phyloP scores from a whole-genome alignment of 2,888 invertebrate genomes.

The Eugnorisma glareosa region DNA sequence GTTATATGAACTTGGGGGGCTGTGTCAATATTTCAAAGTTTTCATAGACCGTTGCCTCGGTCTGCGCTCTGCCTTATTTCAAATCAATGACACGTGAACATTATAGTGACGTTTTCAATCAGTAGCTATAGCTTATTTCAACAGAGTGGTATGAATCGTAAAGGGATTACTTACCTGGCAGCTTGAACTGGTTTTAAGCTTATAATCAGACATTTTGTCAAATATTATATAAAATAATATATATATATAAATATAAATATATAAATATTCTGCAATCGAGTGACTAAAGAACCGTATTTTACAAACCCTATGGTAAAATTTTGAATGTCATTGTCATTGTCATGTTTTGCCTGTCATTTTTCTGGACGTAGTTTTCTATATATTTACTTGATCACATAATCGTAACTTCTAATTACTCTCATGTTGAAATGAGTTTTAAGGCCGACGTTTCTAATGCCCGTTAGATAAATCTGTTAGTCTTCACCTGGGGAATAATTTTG shows the following conservation, averaged over 20 bases:
- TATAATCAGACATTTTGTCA: conserved; percentile 11
- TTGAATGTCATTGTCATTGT: background rate
- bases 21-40: background rate
- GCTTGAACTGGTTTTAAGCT: conserved; percentile 11
- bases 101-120: conserved; percentile 44
- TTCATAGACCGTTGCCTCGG: background rate
- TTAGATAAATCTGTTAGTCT: background rate
- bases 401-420: background rate
- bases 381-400: background rate
- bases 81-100: conserved; percentile 33
- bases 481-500: background rate
- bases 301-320: background rate
- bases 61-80: conserved; percentile 12
- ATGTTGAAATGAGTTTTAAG: background rate
- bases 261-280: conserved; percentile 18
- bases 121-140: conserved; percentile 25
- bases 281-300: background rate
- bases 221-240: too few relatives aligned
- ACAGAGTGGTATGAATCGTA: conserved; percentile 19
- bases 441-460: background rate
- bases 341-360: background rate
- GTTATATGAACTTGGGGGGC: too few relatives aligned
- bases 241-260: too few relatives aligned
- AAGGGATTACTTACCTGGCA: conserved; percentile 10
- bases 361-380: background rate